phyloP scores from a whole-genome alignment of 2,113 vertebrate genomes.

The Tapirus terrestris region DNA sequence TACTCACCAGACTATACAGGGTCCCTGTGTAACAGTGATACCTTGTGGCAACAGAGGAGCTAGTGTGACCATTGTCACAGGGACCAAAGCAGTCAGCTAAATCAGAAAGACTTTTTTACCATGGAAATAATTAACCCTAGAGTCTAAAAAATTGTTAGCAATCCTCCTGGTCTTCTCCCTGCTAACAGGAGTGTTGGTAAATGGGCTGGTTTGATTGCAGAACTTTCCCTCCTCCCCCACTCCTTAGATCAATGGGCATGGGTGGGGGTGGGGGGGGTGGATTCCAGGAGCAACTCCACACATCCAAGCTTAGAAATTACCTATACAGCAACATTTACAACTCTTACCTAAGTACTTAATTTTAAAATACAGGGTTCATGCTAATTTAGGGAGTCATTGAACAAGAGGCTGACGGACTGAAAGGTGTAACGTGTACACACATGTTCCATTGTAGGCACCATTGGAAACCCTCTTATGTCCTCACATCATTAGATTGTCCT shows the following conservation, averaged over 20 bases:
- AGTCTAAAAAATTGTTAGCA: not conserved
- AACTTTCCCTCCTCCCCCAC: not conserved
- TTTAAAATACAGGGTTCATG: not conserved
- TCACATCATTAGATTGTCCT: not conserved
- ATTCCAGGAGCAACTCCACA: not conserved
- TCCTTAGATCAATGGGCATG: not conserved
- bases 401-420: not conserved
- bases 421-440: not conserved
- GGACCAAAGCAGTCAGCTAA: not conserved
- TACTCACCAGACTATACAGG: not conserved
- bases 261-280: rapidly evolving
- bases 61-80: not conserved
- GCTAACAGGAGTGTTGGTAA: not conserved
- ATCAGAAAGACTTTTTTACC: not conserved
- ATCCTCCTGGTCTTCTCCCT: not conserved
- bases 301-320: not conserved
- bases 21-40: not conserved
- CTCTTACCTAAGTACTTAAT: not conserved
- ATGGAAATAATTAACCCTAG: not conserved
- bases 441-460: not conserved
- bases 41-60: not conserved
- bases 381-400: not conserved
- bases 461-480: not conserved
- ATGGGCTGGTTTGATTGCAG: not conserved
- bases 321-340: not conserved